phyloP scores from a whole-genome alignment of 2,113 vertebrate species.

The Pseudopodoces humilis region DNA sequence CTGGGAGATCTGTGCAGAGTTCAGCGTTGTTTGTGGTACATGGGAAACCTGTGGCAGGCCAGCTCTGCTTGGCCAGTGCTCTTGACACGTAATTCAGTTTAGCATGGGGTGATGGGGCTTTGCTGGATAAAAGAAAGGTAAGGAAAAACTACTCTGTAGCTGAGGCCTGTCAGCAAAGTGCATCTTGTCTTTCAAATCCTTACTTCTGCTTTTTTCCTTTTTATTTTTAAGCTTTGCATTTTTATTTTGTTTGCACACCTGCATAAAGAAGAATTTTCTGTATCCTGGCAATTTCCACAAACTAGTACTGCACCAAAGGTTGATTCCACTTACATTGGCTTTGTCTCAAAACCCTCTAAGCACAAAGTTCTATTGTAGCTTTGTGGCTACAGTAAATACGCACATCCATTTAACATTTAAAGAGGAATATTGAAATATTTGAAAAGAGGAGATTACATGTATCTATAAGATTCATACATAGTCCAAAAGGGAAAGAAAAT shows the following conservation, averaged over 20 bases:
- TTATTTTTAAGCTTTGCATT: background rate
- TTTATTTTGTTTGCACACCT: background rate
- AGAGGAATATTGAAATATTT: background rate
- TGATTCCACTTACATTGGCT: background rate
- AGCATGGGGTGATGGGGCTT: background rate
- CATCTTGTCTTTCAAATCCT: background rate
- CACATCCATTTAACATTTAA: background rate
- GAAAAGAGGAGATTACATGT: background rate
- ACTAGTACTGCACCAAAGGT: background rate
- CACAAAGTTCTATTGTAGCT: background rate
- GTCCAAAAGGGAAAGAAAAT: background rate
- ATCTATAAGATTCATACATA: background rate
- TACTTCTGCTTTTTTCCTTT: background rate
- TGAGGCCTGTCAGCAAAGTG: background rate
- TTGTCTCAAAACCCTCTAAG: background rate
- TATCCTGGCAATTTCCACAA: background rate
- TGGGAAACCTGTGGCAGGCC: background rate
- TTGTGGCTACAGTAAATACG: background rate
- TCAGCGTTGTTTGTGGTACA: background rate
- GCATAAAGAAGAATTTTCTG: background rate
- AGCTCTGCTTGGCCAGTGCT: background rate
- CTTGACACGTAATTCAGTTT: background rate
- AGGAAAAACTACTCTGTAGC: background rate
- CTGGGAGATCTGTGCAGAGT: background rate
- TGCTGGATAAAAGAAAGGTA: background rate